Evolutionary conservation across 2,888 invertebrate genomes (phyloP).

Genomic region (Drosophila tripunctata): DNA sequence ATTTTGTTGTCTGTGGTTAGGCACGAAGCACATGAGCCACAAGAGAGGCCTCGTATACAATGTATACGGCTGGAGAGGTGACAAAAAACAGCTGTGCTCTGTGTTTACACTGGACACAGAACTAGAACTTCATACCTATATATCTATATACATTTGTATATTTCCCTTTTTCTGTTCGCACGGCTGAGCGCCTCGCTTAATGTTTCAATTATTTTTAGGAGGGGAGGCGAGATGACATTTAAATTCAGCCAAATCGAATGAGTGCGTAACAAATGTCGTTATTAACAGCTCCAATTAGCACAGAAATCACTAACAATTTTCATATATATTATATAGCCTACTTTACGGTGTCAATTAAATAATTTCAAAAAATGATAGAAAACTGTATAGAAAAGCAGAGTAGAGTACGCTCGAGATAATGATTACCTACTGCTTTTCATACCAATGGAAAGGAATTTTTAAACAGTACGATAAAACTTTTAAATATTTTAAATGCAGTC

Average conservation of each 20-base stretch:
- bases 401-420: too few relatives aligned
- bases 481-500: too few relatives aligned
- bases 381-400: too few relatives aligned
- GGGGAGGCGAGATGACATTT: conserved; percentile 31
- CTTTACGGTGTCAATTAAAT: conserved; percentile 1
- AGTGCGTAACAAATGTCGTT: conserved; percentile 24
- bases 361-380: conserved; percentile 9
- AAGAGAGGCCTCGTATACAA: neutral
- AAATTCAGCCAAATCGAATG: conserved; percentile 33
- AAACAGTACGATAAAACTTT: too few relatives aligned
- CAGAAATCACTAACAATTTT: neutral
- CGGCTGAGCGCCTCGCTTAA: conserved; percentile 60
- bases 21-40: conserved; percentile 49
- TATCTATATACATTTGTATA: neutral
- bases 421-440: too few relatives aligned
- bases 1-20: conserved; percentile 76
- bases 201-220: conserved; percentile 65
- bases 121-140: conserved; percentile 3
- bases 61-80: neutral
- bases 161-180: conserved; percentile 24
- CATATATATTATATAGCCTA: neutral
- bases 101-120: conserved; percentile 60
- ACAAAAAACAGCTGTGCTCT: conserved; percentile 71
- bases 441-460: neutral
- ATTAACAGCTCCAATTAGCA: neutral